phyloP scores from a whole-genome alignment of 1,140 invertebrate genomes.

The Tetraneura akinire region DNA sequence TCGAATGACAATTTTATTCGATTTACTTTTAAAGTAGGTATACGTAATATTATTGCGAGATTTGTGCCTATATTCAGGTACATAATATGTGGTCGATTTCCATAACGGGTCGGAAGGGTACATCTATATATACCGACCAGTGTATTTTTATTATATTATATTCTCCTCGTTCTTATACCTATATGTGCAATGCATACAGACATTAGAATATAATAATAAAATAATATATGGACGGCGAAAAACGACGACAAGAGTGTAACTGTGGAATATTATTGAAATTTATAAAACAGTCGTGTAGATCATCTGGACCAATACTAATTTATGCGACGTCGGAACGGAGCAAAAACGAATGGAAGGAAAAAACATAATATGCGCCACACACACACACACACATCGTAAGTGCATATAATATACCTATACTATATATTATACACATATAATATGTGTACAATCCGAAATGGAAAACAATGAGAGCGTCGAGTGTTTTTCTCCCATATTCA shows the following conservation, averaged over 20 bases:
- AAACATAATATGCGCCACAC: neutral
- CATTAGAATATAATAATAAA: neutral
- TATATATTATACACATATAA: too few relatives aligned
- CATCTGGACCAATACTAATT: neutral
- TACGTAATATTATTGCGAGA: too few relatives aligned
- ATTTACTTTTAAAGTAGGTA: too few relatives aligned
- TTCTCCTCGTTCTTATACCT: too few relatives aligned
- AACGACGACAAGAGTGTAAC: neutral
- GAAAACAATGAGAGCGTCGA: neutral
- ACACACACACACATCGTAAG: neutral
- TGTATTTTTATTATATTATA: neutral
- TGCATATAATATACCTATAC: too few relatives aligned
- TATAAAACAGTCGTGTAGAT: neutral
- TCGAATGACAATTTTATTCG: too few relatives aligned
- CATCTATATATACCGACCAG: neutral
- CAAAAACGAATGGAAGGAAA: neutral
- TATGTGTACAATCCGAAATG: neutral
- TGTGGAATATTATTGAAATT: neutral
- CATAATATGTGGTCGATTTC: neutral
- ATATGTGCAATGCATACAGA: too few relatives aligned
- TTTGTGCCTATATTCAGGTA: neutral
- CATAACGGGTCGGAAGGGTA: conserved; percentile 19
- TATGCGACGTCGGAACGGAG: neutral
- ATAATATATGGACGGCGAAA: neutral
- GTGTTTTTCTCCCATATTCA: neutral